Evolutionary conservation across 2,797 vertebrate species (phyloP).

Genomic region (Myripristis murdjan): DNA sequence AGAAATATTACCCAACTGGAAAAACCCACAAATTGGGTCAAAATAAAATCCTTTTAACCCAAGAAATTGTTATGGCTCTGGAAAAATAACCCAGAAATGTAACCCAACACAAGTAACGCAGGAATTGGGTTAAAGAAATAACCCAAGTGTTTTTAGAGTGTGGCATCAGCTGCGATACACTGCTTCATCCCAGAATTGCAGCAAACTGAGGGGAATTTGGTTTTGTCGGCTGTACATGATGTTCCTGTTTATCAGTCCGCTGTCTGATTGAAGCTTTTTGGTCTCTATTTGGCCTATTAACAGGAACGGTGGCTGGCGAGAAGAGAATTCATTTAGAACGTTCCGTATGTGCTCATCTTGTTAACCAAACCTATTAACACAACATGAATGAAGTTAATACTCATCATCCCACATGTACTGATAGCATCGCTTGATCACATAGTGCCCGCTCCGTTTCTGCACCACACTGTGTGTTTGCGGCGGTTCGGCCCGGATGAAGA

Average conservation of each 20-base stretch:
- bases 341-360: neutral
- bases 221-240: constrained; percentile 4
- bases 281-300: neutral
- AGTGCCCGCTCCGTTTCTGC: neutral
- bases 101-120: no score
- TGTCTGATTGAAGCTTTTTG: neutral
- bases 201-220: neutral
- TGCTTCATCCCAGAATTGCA: constrained; percentile 3
- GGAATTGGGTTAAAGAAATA: no score
- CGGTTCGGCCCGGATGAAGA: neutral
- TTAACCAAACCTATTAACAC: constrained; percentile 8
- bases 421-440: neutral
- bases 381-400: neutral
- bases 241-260: no score
- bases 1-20: no score
- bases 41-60: no score
- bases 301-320: neutral
- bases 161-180: neutral
- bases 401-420: neutral
- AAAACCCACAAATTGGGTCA: no score
- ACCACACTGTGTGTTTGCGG: constrained; percentile 6
- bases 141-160: no score
- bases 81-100: no score
- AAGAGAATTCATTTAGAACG: neutral
- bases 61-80: no score